These are phyloP conservation scores for Lycocerus yunnanus DNA, from an alignment of 2,888 invertebrate species.

Conservation along the genomic window DNA sequence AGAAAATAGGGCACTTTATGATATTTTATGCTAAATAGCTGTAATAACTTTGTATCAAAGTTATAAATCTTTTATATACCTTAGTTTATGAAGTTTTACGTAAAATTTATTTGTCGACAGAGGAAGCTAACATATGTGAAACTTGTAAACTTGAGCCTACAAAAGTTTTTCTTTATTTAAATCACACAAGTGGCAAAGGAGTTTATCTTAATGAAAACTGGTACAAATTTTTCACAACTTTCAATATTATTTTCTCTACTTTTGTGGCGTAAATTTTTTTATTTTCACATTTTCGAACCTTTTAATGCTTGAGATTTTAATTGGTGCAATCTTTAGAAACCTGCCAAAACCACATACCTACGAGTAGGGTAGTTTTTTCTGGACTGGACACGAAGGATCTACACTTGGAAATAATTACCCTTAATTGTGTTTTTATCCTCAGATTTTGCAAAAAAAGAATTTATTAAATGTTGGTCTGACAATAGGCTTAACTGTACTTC, in stretches of 20 bases:
- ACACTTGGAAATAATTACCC: background rate
- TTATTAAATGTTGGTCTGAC: too few relatives aligned
- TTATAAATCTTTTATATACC: conserved; percentile 3
- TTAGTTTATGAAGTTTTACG: background rate
- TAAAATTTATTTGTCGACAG: conserved; percentile 3
- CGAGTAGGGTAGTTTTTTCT: background rate
- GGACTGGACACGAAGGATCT: background rate
- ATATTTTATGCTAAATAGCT: background rate
- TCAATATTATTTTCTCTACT: too few relatives aligned
- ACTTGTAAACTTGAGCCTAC: background rate
- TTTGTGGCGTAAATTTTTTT: background rate
- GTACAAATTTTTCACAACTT: background rate
- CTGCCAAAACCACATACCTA: background rate
- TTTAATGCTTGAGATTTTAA: background rate
- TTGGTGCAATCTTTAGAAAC: background rate
- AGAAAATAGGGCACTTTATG: background rate
- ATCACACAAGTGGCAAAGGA: background rate
- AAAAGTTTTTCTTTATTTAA: background rate
- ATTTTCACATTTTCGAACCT: background rate
- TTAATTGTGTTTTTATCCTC: background rate
- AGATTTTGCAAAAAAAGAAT: too few relatives aligned
- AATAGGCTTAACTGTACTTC: too few relatives aligned
- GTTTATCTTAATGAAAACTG: background rate
- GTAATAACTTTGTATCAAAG: background rate
- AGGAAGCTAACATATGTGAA: background rate